These are phyloP conservation scores for Lagopus muta DNA, from an alignment of 2,113 vertebrate species.

Conservation along the genomic window DNA sequence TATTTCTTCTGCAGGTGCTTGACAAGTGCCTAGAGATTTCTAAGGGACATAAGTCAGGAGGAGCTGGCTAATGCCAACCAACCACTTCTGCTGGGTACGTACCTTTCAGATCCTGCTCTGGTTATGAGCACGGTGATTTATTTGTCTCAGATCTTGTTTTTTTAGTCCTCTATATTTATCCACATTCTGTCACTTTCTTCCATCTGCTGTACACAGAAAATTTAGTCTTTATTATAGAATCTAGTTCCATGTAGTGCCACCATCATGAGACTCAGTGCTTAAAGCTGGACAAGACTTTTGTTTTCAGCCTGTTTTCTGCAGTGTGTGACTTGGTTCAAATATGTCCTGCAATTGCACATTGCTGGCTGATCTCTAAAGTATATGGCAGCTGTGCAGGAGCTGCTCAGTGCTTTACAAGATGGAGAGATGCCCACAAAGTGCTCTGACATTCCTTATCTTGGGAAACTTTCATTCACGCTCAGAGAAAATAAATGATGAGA, in stretches of 20 bases:
- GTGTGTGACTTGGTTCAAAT: background rate
- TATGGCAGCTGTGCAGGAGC: background rate
- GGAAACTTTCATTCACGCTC: background rate
- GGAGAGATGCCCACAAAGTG: background rate
- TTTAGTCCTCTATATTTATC: constrained; percentile 61
- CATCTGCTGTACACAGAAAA: constrained; percentile 50
- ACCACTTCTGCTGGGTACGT: background rate
- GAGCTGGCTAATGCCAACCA: background rate
- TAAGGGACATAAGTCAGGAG: background rate
- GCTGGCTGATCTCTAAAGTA: background rate
- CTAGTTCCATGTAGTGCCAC: background rate
- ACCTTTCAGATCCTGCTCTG: background rate
- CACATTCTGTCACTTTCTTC: constrained; percentile 32
- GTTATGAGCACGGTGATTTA: background rate
- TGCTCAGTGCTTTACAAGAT: background rate
- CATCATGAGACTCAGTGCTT: background rate
- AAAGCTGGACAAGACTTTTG: background rate
- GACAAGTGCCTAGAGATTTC: background rate
- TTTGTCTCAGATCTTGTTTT: constrained; percentile 34
- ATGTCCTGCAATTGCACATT: background rate
- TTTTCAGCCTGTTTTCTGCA: background rate
- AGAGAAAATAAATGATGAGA: background rate
- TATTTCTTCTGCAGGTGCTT: background rate
- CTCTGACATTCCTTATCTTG: background rate
- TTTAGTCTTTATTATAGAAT: constrained; percentile 48